Evolutionary conservation across 2,113 vertebrate species (phyloP), one percentile per base, ranked within the genome.

Genomic region (Ceuthmochares aereus): DNA sequence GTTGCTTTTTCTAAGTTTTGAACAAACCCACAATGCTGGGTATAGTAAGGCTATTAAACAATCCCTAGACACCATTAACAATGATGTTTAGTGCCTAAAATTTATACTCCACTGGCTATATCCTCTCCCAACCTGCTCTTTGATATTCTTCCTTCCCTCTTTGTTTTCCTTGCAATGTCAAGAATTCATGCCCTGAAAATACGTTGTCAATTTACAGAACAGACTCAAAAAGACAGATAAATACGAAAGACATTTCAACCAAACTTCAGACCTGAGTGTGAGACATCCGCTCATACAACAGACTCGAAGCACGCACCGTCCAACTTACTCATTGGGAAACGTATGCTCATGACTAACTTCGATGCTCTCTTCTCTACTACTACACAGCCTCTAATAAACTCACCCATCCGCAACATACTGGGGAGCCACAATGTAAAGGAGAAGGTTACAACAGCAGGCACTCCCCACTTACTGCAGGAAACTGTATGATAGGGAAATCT

Each of bases 1-100:
- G 75, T 52, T 75, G 88, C 62, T 81, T 91, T 54, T 59, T 76
- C 79, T 84, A 69, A 75, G 68, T 94, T 93, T 77, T 3, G 3
- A 92, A 72, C 54, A 78, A 90, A 72, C 36, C 37, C 90, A 45
- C 8, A 40, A 75, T 0, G 7, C 83, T 5, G 2, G 37, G 49
- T 52, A 64, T 51, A 85, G 75, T 66, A 54, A 87, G 32, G 59
- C 34, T 54, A 86, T 86, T 80, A 90, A 40, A 55, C 51, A 82
- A 45, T 36, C 21, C 21, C 26, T 68, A 81, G 89, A 70, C 83
- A 74, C 73, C 36, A 70, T 42, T 63, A 78, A 81, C n/a, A 87
- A 30, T 0, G 0, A 75, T 26, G 69, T 56, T 68, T 59, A 36
- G 36, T 43, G 66, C 67, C 66, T 75, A 76, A 88, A 91, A 94